A percentile compares a stretch with the other conserved stretches of the same genome.
Conservation (phyloP, 2,888 invertebrate genomes). For the Achlya flavicornis region DNA sequence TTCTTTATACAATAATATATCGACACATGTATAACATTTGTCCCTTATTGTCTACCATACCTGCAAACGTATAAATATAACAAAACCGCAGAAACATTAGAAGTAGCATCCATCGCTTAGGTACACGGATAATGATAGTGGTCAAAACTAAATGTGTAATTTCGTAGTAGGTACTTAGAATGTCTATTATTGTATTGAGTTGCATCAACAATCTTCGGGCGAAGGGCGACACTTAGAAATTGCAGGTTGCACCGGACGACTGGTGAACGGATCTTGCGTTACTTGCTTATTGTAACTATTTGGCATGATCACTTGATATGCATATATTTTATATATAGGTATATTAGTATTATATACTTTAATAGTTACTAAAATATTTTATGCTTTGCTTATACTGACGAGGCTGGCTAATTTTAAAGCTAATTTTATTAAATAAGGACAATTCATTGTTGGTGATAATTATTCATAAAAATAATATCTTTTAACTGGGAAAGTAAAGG, state of each 20-base stretch:
- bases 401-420: too few species aligned
- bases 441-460: too few species aligned
- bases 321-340: not conserved
- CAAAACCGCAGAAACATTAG: not conserved
- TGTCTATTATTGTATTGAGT: constrained; percentile 41
- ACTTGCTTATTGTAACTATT: constrained; percentile 11
- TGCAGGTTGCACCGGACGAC: constrained; percentile 54
- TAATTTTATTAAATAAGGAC: too few species aligned
- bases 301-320: not conserved
- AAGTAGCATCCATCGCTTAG: constrained; percentile 1
- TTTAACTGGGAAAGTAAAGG: too few species aligned
- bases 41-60: too few species aligned
- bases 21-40: too few species aligned
- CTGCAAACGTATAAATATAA: not conserved
- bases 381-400: too few species aligned
- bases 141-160: constrained; percentile 34
- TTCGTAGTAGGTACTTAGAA: constrained; percentile 34
- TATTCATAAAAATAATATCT: too few species aligned
- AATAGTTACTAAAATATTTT: too few species aligned
- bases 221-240: constrained; percentile 62
- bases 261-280: constrained; percentile 50
- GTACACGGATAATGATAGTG: constrained; percentile 2
- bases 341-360: too few species aligned
- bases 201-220: constrained; percentile 48
- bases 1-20: too few species aligned